Base-by-base conservation (phyloP, 2,888 invertebrate species). In the Nomada lathburiana region DNA sequence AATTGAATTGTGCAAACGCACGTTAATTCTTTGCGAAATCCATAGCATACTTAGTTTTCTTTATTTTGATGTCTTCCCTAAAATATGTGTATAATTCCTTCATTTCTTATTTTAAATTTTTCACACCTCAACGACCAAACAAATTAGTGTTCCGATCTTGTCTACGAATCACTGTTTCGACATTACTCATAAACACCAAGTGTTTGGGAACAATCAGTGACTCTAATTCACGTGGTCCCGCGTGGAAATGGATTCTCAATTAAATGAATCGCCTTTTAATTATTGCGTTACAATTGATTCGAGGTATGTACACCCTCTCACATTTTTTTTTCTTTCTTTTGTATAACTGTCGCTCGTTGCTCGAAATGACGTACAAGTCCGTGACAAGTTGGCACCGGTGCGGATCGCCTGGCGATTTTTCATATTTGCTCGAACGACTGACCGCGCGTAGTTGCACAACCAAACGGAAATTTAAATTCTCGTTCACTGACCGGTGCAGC, bases 391-490 rank as follows among this genome's bases (percentile, higher is more conserved):
- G 63, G 55, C 76, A 50, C 36, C 10, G 63, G 7, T 50, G 29
- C 18, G 65, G 68, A 59, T 80, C 55, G 57, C 13, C 13, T 11
- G 20, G 60, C 52, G 64, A 81, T 75, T 82, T 81, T 70, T 67
- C 82, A 82, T 81, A 63, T 82, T 57, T 62, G 60, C 59, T 68
- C 81, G 69, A 69, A 63, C 20, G 65, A 47, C 18, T 53, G 60
- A 26, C 47, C 47, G 42, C 76, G 62, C 64, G 52, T 76, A 76
- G 59, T 23, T 62, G 79, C 50, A 69, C 75, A 60, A 16, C 47
- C 73, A 50, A 69, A 18, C 69, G 67, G 75, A 75, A 75, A 81
- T 81, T 81, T 75, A 70, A 82, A 82, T 82, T 82, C 75, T 44
- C 64, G 81, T 52, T 62, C 67, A 52, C 53, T 26, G 69, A 52